A percentile compares a stretch with the other conserved stretches of the same genome.
phyloP scores from a whole-genome alignment of 2,888 invertebrate genomes.

The Agriopis marginaria region DNA sequence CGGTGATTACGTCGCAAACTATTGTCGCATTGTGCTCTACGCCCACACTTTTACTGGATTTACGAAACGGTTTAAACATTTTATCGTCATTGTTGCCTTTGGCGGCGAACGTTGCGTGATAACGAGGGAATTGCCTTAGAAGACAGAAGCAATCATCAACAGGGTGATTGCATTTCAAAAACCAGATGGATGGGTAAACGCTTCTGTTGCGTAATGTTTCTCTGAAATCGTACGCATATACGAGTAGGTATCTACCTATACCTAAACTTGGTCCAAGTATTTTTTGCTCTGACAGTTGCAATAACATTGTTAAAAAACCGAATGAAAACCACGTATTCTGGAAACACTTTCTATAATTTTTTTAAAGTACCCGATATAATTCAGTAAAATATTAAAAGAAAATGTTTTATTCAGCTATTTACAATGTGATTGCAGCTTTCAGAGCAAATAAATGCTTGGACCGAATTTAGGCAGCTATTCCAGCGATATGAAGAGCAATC shows the following conservation, averaged over 20 bases:
- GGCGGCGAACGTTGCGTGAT: constrained; percentile 70
- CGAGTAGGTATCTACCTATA: too few species aligned
- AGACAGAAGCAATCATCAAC: constrained; percentile 53
- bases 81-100: constrained; percentile 66
- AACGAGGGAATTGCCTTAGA: constrained; percentile 65
- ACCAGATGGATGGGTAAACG: constrained; percentile 8
- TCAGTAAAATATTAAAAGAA: too few species aligned
- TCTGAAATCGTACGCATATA: background rate
- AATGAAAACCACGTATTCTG: too few species aligned
- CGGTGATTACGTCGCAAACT: constrained; percentile 77
- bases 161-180: constrained; percentile 37
- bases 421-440: too few species aligned
- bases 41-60: constrained; percentile 82
- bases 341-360: too few species aligned
- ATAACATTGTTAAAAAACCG: too few species aligned
- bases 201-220: constrained; percentile 10
- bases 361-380: too few species aligned
- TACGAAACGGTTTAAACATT: constrained; percentile 76
- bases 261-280: too few species aligned
- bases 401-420: too few species aligned
- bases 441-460: background rate
- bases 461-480: too few species aligned
- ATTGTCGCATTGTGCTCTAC: constrained; percentile 80
- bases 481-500: too few species aligned
- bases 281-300: too few species aligned